Conservation (phyloP, 2,113 vertebrate genomes). For the Protomyctophum bolini region DNA sequence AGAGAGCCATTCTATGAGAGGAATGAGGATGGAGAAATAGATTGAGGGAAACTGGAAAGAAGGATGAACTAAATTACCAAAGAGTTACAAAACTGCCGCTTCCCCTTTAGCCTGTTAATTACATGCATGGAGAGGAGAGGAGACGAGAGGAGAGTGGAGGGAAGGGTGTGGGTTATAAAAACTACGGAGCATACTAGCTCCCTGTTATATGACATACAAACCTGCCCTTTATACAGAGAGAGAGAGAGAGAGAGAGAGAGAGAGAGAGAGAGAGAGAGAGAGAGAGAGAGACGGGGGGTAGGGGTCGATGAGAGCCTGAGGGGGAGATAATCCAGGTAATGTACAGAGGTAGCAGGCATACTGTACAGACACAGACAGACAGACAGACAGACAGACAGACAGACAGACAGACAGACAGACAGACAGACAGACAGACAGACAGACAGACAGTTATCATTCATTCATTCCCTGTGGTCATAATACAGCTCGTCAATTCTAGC, state of each 20-base stretch:
- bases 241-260: constrained; percentile 26
- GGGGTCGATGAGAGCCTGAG: background rate
- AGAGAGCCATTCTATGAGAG: no score
- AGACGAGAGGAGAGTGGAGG: background rate
- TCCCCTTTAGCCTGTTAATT: no score
- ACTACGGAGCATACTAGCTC: constrained; percentile 68
- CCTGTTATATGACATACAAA: constrained; percentile 77
- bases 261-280: constrained; percentile 7
- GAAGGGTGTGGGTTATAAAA: constrained; percentile 74
- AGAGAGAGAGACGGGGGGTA: constrained; percentile 5
- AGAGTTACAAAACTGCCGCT: no score
- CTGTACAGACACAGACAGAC: background rate
- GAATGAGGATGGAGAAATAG: no score
- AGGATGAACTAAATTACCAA: no score
- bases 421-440: no score
- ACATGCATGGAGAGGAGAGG: no score
- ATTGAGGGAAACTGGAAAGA: no score
- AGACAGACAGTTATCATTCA: background rate
- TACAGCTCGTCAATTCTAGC: no score
- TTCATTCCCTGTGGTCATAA: no score
- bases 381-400: background rate
- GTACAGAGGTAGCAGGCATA: background rate
- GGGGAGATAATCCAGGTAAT: background rate
- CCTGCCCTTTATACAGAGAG: constrained; percentile 67
- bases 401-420: no score